These are phyloP conservation scores for Tethea ocularis DNA, from an alignment of 2,888 invertebrate species.

Conservation along the genomic window DNA sequence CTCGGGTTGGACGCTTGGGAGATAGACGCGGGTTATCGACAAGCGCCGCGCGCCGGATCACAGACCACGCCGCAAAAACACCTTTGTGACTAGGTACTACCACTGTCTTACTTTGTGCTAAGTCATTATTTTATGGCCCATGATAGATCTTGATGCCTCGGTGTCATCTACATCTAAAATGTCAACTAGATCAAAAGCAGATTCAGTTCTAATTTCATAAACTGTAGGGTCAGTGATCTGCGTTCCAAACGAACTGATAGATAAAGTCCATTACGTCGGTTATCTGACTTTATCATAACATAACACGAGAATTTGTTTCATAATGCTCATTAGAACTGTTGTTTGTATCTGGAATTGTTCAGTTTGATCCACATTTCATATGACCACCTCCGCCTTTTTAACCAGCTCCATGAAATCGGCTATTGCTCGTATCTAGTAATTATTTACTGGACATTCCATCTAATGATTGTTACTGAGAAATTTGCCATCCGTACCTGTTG, in stretches of 20 bases:
- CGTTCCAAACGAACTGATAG: neutral
- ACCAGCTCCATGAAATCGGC: no score
- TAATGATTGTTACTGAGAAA: no score
- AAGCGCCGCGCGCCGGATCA: neutral
- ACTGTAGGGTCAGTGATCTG: no score
- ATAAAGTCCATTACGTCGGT: neutral
- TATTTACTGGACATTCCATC: no score
- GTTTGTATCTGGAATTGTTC: no score
- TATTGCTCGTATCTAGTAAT: no score
- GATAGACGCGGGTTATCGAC: slow-evolving; percentile 7
- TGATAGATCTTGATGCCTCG: neutral
- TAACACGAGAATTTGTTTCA: neutral
- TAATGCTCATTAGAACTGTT: neutral
- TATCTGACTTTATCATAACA: neutral
- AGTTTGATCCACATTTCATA: no score
- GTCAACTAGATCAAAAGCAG: no score
- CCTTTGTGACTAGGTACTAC: neutral
- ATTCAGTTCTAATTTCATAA: no score
- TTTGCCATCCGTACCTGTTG: neutral
- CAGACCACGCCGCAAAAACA: neutral
- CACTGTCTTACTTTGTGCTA: neutral
- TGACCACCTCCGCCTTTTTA: no score
- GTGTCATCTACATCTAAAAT: no score
- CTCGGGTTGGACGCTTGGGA: neutral
- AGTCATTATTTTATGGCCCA: neutral